Evolutionary conservation across 2,113 vertebrate species (phyloP).

Genomic region (Terrapene triunguis): DNA sequence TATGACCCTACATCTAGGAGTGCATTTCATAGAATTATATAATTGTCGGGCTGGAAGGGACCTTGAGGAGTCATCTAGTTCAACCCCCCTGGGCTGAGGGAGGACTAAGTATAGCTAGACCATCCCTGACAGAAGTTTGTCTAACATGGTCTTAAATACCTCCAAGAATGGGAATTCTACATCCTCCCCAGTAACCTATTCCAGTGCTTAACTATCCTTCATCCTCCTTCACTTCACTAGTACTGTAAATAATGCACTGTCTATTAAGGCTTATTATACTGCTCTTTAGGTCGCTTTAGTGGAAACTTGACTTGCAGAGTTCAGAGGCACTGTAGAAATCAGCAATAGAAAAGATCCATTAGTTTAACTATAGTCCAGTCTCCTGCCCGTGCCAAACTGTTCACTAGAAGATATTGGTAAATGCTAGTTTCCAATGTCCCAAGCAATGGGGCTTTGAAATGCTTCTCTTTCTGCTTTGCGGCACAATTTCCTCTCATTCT

Average conservation of each 20-base stretch:
- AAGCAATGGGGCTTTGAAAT: not conserved
- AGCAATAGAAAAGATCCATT: not conserved
- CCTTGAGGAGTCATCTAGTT: not conserved
- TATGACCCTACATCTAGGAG: not conserved
- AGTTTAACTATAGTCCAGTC: not conserved
- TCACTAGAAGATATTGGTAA: not conserved
- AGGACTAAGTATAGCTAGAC: not conserved
- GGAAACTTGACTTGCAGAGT: not conserved
- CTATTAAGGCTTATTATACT: not conserved
- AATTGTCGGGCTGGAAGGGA: not conserved
- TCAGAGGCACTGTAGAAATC: not conserved
- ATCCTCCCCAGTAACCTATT: not conserved
- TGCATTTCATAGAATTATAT: not conserved
- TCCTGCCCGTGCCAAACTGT: not conserved
- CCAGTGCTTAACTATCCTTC: not conserved
- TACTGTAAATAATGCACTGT: not conserved
- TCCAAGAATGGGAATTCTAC: not conserved
- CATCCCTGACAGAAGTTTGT: not conserved
- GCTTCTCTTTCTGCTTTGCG: not conserved
- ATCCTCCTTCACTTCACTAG: not conserved
- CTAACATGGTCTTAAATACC: not conserved
- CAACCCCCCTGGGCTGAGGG: not conserved
- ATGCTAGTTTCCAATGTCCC: not conserved
- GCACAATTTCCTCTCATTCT: not conserved
- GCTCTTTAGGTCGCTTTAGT: not conserved